Evolutionary conservation across 2,888 invertebrate species (phyloP).

Genomic region (Lithophane semibrunnea): DNA sequence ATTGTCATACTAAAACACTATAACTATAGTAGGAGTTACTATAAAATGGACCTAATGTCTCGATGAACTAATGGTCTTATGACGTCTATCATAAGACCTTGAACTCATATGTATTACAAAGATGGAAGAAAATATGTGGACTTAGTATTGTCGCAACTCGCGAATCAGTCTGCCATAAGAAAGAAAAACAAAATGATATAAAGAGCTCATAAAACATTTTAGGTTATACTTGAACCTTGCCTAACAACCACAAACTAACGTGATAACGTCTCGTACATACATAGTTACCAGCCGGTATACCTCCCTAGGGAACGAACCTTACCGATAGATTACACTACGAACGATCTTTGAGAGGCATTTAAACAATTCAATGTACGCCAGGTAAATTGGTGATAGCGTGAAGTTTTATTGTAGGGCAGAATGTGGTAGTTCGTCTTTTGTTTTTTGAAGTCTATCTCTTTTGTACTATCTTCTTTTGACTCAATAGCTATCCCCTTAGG

Average conservation of each 20-base stretch:
- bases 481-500: too few species aligned
- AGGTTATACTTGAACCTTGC: neutral
- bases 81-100: neutral
- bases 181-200: neutral
- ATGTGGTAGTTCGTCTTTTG: neutral
- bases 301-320: slow-evolving; percentile 29
- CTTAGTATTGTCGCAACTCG: neutral
- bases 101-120: too few species aligned
- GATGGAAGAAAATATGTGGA: too few species aligned
- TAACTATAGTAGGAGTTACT: neutral
- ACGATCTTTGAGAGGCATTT: slow-evolving; percentile 41
- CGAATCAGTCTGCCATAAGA: neutral
- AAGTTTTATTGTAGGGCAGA: slow-evolving; percentile 11
- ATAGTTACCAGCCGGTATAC: neutral
- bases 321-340: slow-evolving; percentile 40
- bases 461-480: too few species aligned
- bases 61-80: too few species aligned
- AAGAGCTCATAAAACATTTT: neutral
- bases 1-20: neutral
- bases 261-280: slow-evolving; percentile 26
- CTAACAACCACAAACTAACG: slow-evolving; percentile 28
- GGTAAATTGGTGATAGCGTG: slow-evolving; percentile 23
- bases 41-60: neutral
- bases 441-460: neutral
- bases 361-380: slow-evolving; percentile 32